Evolutionary conservation across 2,888 invertebrate genomes (phyloP).

Genomic region (Thymelicus lineola): DNA sequence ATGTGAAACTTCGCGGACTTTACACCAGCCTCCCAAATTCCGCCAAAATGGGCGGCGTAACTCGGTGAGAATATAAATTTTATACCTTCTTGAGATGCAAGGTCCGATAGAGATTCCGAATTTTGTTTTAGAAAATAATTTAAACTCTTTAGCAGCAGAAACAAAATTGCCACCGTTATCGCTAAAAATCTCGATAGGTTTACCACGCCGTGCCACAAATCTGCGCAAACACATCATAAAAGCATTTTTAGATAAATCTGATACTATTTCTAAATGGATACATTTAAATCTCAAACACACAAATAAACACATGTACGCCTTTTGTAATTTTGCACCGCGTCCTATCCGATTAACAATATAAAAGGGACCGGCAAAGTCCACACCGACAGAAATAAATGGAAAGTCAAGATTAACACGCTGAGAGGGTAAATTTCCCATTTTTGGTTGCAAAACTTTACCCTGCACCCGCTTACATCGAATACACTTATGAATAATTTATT

Average conservation of each 20-base stretch:
- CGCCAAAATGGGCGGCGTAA: not conserved
- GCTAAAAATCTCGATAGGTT: no score
- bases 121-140: not conserved
- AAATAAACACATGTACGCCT: conserved; percentile 11
- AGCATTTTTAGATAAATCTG: not conserved
- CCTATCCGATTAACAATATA: conserved; percentile 5
- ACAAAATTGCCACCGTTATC: no score
- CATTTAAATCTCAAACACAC: conserved; percentile 13
- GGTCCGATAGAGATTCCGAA: not conserved
- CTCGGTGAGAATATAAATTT: not conserved
- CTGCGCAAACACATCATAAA: not conserved
- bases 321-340: conserved; percentile 3
- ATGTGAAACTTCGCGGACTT: not conserved
- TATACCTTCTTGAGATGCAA: not conserved
- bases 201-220: no score
- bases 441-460: conserved; percentile 14
- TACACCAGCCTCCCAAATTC: not conserved
- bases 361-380: conserved; percentile 21
- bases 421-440: conserved; percentile 22
- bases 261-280: conserved; percentile 18
- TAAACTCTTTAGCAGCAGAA: not conserved
- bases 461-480: conserved; percentile 10
- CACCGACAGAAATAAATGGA: conserved; percentile 7
- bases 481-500: conserved; percentile 4
- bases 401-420: conserved; percentile 2